Percentiles rank a stretch among this genome's conserved stretches.
Evolutionary conservation across 35 echinoderm and acorn worm species (phyloP).

Genomic region (Anneissia japonica): DNA sequence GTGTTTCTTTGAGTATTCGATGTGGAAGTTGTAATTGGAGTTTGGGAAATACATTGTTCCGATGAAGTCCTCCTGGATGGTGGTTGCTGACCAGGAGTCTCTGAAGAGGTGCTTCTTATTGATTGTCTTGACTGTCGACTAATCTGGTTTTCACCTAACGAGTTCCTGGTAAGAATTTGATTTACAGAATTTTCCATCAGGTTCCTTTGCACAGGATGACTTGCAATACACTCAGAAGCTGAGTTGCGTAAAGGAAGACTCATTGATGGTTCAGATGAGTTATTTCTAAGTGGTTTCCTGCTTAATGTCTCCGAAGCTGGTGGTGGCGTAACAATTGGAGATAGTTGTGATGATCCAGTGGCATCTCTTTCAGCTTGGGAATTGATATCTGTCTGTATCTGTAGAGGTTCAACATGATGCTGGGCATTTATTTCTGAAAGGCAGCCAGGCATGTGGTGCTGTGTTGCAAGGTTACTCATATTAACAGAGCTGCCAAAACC

Average conservation of each 20-base stretch:
- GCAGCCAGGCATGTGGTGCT: neutral
- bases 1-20: neutral
- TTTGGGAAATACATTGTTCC: neutral
- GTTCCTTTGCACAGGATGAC: neutral
- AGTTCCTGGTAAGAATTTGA: neutral
- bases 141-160: neutral
- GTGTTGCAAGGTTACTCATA: neutral
- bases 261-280: neutral
- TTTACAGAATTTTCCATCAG: neutral
- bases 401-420: neutral
- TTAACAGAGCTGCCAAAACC: neutral
- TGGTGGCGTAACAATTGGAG: neutral
- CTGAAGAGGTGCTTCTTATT: neutral
- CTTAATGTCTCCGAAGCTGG: neutral
- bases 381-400: neutral
- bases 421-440: neutral
- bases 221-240: neutral
- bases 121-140: neutral
- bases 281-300: neutral
- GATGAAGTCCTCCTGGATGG: neutral
- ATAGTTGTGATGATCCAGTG: neutral
- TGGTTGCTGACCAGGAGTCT: neutral
- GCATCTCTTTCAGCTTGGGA: neutral
- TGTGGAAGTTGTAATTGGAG: neutral
- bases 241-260: neutral